Base-by-base conservation (phyloP, 2,888 invertebrate genomes). In the Myathropa florea region DNA sequence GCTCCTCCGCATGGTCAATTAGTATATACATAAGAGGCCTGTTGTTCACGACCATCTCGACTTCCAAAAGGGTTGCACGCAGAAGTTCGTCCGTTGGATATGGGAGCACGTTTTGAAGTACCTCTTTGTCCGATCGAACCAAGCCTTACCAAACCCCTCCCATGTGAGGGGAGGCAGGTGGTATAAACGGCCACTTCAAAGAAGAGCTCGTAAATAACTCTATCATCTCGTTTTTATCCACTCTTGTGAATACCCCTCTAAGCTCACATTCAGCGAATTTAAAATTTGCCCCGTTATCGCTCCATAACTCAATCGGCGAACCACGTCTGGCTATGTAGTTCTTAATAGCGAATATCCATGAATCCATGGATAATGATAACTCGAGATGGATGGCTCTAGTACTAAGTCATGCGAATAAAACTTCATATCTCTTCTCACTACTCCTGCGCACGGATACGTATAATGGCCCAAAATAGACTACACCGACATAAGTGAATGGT, bases 71-170 rank as follows among this genome's bases (percentile, higher is more conserved):
- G 28, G 55, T 14, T 6, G 14, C 61, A 7, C n/a, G 14, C 3
- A 82, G 39, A 10, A 71, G 57, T 76, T 89, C 89, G 18, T 89
- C 89, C 7, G n/a, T 71, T 0, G 88, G 89, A 3, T 79, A 83
- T 9, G 87, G 80, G 2, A 89, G 26, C 0, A 76, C 71, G 2
- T 59, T 55, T 0, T 28, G 18, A 7, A 89, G 26, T 0, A 84
- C 67, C 14, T 28, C 72, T 53, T 88, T 88, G 7, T 88, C 80
- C 1, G 76, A 36, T 33, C 28, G 9, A 0, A 67, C 67, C 10
- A 81, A 71, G 0, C 83, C 53, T 75, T 53, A 9, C 88, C 88
- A 9, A 72, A 88, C 85, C 86, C 64, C 75, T 14, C 64, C 64
- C 75, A 75, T 88, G 26, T 89, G 88, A 0, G 89, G 89, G 7